Percentiles rank a stretch among this genome's conserved stretches.
These are phyloP conservation scores for Athrips mouffetella DNA, from an alignment of 2,888 invertebrate species.

Conservation along the genomic window DNA sequence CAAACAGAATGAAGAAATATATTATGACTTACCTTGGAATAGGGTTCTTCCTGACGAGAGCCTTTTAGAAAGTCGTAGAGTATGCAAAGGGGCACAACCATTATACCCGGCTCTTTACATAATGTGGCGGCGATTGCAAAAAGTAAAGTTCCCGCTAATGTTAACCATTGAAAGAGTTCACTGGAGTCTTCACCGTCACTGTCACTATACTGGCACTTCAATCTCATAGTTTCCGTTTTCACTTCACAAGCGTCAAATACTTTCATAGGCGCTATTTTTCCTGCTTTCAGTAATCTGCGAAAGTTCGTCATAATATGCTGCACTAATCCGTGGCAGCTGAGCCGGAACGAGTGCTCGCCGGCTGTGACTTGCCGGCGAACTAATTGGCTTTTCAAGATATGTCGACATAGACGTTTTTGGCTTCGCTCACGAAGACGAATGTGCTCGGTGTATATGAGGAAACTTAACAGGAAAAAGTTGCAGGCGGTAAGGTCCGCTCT, in stretches of 20 bases:
- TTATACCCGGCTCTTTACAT: conserved; percentile 97
- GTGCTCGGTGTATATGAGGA: conserved; percentile 91
- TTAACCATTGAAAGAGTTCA: conserved; percentile 73
- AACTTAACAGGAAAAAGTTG: conserved; percentile 91
- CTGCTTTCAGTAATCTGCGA: conserved; percentile 58
- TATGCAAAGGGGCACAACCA: conserved; percentile 93
- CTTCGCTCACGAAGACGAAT: conserved; percentile 80
- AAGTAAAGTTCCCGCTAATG: conserved; percentile 79
- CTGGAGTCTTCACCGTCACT: conserved; percentile 65
- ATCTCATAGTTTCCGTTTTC: conserved; percentile 49
- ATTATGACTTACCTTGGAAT: conserved; percentile 74
- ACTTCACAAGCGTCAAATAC: conserved; percentile 58
- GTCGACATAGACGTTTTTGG: conserved; percentile 57
- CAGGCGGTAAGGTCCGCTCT: conserved; percentile 96
- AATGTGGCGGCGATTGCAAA: conserved; percentile 90
- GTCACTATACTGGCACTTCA: conserved; percentile 62
- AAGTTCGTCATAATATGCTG: conserved; percentile 69
- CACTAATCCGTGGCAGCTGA: conserved; percentile 65
- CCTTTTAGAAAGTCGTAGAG: conserved; percentile 88
- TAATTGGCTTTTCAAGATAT: conserved; percentile 48
- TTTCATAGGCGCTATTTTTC: conserved; percentile 62
- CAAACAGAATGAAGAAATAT: conserved; percentile 16
- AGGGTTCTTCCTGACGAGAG: conserved; percentile 64
- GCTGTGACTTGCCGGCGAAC: conserved; percentile 43
- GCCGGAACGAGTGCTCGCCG: conserved; percentile 57